Evolutionary conservation across 2,888 invertebrate genomes (phyloP).

Genomic region (Linnaemya vulpina): DNA sequence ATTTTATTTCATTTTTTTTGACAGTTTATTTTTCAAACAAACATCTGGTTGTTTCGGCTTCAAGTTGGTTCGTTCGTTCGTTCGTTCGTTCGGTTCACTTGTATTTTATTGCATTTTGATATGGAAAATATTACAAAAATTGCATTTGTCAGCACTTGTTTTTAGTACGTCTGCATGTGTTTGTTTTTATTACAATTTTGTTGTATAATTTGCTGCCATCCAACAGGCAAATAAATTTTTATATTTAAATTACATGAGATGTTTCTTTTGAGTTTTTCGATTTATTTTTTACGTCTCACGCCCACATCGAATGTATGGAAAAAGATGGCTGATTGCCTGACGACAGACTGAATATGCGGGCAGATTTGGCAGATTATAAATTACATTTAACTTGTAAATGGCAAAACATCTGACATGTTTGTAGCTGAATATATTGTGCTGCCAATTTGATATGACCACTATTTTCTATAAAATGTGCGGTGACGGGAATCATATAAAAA

Average conservation of each 20-base stretch:
- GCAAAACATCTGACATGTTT: slow-evolving; percentile 45
- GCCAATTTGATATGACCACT: neutral
- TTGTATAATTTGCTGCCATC: neutral
- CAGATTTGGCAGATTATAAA: slow-evolving; percentile 28
- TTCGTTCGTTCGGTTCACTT: slow-evolving; percentile 6
- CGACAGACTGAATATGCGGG: neutral
- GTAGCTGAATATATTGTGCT: neutral
- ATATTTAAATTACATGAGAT: slow-evolving; percentile 47
- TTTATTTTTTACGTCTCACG: slow-evolving; percentile 12
- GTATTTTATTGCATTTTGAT: slow-evolving; percentile 31
- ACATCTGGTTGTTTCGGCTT: slow-evolving; percentile 41
- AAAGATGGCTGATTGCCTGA: slow-evolving; percentile 3
- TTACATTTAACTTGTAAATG: neutral
- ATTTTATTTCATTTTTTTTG: neutral
- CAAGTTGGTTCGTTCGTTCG: slow-evolving; percentile 8
- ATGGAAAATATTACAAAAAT: slow-evolving; percentile 33
- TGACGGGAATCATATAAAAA: no score
- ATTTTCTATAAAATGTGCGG: neutral
- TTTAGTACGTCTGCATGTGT: neutral
- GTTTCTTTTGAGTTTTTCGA: neutral
- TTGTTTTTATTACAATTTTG: slow-evolving; percentile 1
- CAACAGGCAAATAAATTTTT: slow-evolving; percentile 21
- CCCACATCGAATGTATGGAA: neutral
- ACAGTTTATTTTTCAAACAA: slow-evolving; percentile 4
- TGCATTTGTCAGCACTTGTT: slow-evolving; percentile 42